Evolutionary conservation across 2,888 invertebrate species (phyloP), one percentile per base, ranked within the genome.

Genomic region (Conus canariensis): DNA sequence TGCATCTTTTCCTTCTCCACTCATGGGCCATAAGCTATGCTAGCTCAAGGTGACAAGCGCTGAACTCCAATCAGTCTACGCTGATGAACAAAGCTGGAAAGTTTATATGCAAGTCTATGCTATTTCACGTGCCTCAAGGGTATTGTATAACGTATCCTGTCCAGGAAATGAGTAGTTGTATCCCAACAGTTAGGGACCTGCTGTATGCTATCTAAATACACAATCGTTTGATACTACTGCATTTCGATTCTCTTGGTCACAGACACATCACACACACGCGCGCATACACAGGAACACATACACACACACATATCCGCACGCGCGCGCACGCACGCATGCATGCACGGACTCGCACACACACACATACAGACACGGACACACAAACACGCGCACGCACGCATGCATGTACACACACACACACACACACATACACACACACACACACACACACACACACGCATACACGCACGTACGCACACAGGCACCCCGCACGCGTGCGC

Each of bases 291-390:
- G 6, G 16, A 22, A 70, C 80, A 80, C 45, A 80, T 10, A 45
- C 80, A 70, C 80, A 80, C 80, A 80, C 80, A 45, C 80, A 45
- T 10, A 80, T 25, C 7, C 77, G 25, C 60, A 60, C 77, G 8
- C 58, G 45, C 60, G 70, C 82, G 59, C 80, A 82, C 60, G 5
- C 83, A 45, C 60, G 45, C 82, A 60, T 30, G 64, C 83, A 64
- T 58, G 56, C 87, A 74, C 58, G 70, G 74, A 87, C 64, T 45
- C 87, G 4, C 74, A 45, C 64, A 22, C 70, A 87, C 87, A 74
- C 70, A 67, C 64, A 83, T 60, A 64, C 60, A 86, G 25, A 64
- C 58, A 80, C 80, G 30, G 10, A 80, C 16, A 80, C 30, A 80
- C 30, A 80, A 25, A 80, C 80, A 45, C 45, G 25, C 83, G 19